Evolutionary conservation across 1,140 invertebrate species (phyloP).

Genomic region (Ceratitis capitata): DNA sequence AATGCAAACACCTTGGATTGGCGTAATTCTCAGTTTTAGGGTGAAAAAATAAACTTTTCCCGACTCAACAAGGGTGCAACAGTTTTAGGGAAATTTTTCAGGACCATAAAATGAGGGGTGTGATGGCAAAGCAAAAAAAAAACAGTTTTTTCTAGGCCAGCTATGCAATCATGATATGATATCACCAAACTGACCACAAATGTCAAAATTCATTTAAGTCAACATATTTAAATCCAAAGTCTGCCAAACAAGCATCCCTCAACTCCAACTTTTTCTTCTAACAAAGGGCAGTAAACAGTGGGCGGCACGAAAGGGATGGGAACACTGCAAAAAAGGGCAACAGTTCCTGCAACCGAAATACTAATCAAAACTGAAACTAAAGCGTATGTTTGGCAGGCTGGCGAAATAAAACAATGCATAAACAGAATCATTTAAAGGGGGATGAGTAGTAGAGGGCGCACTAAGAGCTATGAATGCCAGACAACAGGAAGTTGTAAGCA

Average conservation of each 20-base stretch:
- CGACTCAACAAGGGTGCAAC: too few relatives aligned
- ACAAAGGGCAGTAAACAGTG: background rate
- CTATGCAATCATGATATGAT: background rate
- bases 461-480: background rate
- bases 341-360: background rate
- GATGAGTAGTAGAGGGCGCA: background rate
- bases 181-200: background rate
- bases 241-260: too few relatives aligned
- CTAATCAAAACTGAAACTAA: slow-evolving; percentile 14
- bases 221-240: background rate
- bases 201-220: too few relatives aligned
- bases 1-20: too few relatives aligned
- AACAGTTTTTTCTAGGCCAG: too few relatives aligned
- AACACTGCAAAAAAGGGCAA: background rate
- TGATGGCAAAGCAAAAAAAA: too few relatives aligned
- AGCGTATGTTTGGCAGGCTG: background rate
- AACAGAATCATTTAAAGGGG: background rate
- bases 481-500: slow-evolving; percentile 22
- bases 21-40: too few relatives aligned
- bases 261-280: background rate
- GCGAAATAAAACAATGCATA: background rate
- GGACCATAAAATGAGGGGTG: too few relatives aligned
- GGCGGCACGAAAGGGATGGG: background rate
- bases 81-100: too few relatives aligned
- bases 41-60: too few relatives aligned